phyloP scores from a whole-genome alignment of 2,797 vertebrate genomes.

The Melanotaenia pygmaea region DNA sequence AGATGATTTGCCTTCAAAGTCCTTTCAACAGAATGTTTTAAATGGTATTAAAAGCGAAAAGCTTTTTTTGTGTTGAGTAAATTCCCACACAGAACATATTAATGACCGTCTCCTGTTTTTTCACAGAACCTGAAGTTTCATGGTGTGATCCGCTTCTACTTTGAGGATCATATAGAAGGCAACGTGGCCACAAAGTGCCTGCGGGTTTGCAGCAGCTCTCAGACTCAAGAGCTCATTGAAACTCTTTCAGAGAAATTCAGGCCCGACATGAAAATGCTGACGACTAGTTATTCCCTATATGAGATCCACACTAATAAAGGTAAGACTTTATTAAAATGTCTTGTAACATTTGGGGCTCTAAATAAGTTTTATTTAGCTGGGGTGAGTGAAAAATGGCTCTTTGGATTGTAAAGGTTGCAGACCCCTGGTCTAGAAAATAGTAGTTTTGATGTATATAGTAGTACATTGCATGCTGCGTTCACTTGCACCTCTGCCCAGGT shows the following conservation, averaged over 20 bases:
- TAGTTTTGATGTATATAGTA: no score
- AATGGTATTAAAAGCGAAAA: no score
- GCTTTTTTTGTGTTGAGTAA: no score
- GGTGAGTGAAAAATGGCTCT: no score
- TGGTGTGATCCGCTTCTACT: constrained; percentile 94
- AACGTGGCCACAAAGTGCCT: constrained; percentile 94
- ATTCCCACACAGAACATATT: background rate
- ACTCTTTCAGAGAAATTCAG: constrained; percentile 92
- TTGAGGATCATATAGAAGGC: constrained; percentile 88
- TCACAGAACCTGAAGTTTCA: constrained; percentile 91
- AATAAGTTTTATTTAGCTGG: no score
- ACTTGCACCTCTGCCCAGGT: no score
- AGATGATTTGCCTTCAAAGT: no score
- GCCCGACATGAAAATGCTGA: constrained; percentile 91
- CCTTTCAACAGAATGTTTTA: no score
- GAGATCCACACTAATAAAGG: constrained; percentile 89
- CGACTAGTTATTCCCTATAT: constrained; percentile 86
- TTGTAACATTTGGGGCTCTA: no score
- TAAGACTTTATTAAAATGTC: constrained; percentile 52
- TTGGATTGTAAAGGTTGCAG: no score
- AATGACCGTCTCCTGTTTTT: constrained; percentile 7
- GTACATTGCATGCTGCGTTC: no score
- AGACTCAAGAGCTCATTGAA: constrained; percentile 87
- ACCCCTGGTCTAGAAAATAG: no score
- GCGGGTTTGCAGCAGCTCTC: constrained; percentile 86